phyloP scores from a whole-genome alignment of 2,113 vertebrate species.

The Engystomops pustulosus region DNA sequence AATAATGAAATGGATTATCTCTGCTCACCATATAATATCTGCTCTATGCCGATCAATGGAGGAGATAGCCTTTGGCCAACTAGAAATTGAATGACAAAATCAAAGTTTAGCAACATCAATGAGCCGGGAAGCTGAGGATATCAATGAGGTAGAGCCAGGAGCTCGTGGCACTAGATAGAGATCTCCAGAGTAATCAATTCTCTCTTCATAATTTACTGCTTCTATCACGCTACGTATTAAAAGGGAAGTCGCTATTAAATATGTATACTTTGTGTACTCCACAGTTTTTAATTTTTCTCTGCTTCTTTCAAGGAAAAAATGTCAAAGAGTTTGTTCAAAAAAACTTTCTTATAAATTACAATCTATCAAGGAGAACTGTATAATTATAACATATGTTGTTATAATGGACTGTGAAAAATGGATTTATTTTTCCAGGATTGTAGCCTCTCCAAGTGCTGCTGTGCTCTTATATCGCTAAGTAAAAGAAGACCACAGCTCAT shows the following conservation, averaged over 20 bases:
- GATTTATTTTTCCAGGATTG: too few relatives aligned
- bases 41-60: conserved; percentile 21
- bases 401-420: too few relatives aligned
- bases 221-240: background rate
- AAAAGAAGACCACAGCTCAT: too few relatives aligned
- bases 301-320: background rate
- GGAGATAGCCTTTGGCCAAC: conserved; percentile 35
- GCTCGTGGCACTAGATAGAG: conserved; percentile 19
- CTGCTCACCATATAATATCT: conserved; percentile 17
- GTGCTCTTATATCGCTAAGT: too few relatives aligned
- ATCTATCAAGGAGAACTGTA: too few relatives aligned
- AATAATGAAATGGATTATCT: conserved; percentile 26
- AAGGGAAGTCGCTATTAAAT: background rate
- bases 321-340: background rate
- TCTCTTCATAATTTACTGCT: conserved; percentile 11
- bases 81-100: conserved; percentile 45
- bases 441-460: too few relatives aligned
- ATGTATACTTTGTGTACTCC: background rate
- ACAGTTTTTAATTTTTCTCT: background rate
- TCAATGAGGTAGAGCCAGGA: conserved; percentile 5
- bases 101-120: conserved; percentile 52
- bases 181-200: conserved; percentile 34
- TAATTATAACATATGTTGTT: too few relatives aligned
- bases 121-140: conserved; percentile 20
- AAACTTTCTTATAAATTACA: background rate